Conservation (phyloP, 1,140 invertebrate species). For the Drosophila ercepeae region DNA sequence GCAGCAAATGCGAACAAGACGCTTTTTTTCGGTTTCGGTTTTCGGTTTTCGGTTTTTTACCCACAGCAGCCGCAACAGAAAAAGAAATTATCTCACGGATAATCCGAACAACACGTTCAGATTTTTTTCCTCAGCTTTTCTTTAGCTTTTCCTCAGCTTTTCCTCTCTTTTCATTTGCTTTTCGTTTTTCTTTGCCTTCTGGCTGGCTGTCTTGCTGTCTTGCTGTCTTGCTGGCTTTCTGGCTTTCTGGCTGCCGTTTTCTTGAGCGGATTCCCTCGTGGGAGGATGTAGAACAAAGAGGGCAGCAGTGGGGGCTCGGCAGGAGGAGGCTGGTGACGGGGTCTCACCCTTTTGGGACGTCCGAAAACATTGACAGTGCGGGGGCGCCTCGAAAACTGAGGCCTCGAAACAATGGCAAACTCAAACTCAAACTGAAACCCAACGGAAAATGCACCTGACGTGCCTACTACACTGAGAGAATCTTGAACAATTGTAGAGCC, state of each 20-base stretch:
- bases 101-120: conserved; percentile 80
- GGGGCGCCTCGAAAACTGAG: conserved; percentile 55
- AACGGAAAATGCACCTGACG: conserved; percentile 39
- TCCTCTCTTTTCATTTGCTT: conserved; percentile 8
- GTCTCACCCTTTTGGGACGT: conserved; percentile 69
- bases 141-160: conserved; percentile 13
- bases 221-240: too few species aligned
- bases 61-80: conserved; percentile 36
- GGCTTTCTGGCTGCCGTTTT: conserved; percentile 36
- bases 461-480: conserved; percentile 10
- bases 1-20: conserved; percentile 81
- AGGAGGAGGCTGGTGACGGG: conserved; percentile 41
- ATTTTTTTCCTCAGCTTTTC: conserved; percentile 13
- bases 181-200: conserved; percentile 13
- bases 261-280: conserved; percentile 40
- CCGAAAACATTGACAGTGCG: conserved; percentile 48
- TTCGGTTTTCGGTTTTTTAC: conserved; percentile 25
- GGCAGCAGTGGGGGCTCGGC: background rate
- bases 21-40: conserved; percentile 19
- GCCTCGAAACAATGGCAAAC: conserved; percentile 37
- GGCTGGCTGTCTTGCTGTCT: conserved; percentile 21
- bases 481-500: too few species aligned
- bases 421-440: conserved; percentile 11
- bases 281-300: conserved; percentile 4
- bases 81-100: conserved; percentile 81